Conservation (phyloP, 2,113 vertebrate genomes). For the Sorex fumeus region DNA sequence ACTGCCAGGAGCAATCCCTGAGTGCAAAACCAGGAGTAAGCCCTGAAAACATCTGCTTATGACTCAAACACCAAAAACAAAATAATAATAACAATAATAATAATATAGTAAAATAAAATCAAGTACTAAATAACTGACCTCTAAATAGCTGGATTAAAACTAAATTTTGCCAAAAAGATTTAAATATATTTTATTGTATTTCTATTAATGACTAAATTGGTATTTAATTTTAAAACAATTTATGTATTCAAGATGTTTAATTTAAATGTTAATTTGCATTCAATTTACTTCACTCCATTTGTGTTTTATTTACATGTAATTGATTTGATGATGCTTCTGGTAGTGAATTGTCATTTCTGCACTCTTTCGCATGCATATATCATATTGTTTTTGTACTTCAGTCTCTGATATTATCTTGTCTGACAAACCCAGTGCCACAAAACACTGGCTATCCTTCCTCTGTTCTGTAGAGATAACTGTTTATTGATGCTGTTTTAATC, state of each 20-base stretch:
- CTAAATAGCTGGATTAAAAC: neutral
- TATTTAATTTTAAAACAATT: conserved; percentile 33
- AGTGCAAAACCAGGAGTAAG: too few relatives aligned
- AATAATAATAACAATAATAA: too few relatives aligned
- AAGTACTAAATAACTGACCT: neutral
- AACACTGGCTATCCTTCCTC: neutral
- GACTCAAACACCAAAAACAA: too few relatives aligned
- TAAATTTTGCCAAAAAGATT: conserved; percentile 10
- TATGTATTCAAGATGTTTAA: too few relatives aligned
- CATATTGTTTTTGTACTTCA: neutral
- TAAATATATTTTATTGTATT: neutral
- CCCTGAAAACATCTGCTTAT: too few relatives aligned
- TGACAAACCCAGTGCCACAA: neutral
- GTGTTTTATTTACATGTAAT: conserved; percentile 45
- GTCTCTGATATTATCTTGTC: neutral
- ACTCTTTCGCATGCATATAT: neutral
- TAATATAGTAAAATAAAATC: too few relatives aligned
- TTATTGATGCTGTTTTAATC: conserved; percentile 60
- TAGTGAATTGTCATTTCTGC: neutral
- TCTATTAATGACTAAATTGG: conserved; percentile 47
- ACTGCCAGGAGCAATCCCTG: too few relatives aligned
- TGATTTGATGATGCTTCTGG: neutral
- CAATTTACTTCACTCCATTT: conserved; percentile 55
- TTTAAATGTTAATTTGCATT: too few relatives aligned
- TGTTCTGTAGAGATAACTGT: conserved; percentile 53